Percentiles rank a stretch among this genome's conserved stretches.
Conservation (phyloP, 2,797 vertebrate species). For the Remorina albescens region DNA sequence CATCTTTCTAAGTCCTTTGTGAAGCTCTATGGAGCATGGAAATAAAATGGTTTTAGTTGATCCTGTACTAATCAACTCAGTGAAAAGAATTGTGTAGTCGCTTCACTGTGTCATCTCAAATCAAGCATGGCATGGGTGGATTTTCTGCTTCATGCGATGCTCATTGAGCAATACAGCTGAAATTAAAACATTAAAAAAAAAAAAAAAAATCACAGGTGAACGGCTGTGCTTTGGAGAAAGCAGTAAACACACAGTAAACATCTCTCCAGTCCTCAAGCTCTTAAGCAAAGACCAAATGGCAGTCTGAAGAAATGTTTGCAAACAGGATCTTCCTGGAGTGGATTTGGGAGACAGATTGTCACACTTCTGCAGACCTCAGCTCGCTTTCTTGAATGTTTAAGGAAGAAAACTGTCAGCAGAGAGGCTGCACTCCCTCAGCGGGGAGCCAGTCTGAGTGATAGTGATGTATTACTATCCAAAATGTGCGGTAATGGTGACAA, state of each 20-base stretch:
- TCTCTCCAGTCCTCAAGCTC: not conserved
- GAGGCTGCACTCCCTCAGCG: constrained; percentile 31
- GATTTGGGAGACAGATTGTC: constrained; percentile 28
- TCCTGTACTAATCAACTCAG: constrained; percentile 10
- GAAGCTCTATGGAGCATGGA: constrained; percentile 3
- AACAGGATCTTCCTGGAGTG: constrained; percentile 18
- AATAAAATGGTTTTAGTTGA: constrained; percentile 7
- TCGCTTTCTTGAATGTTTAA: constrained; percentile 10
- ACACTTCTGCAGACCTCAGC: constrained; percentile 14
- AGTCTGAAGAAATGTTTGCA: constrained; percentile 36
- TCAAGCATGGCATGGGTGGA: constrained; percentile 29
- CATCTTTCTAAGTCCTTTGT: not conserved
- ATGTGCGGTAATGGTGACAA: constrained; percentile 21
- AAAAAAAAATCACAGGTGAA: constrained; percentile 37
- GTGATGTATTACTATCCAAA: constrained; percentile 1
- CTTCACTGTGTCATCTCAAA: constrained; percentile 50
- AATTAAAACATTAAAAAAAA: constrained; percentile 57
- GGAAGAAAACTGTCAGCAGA: constrained; percentile 13
- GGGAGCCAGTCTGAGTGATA: constrained; percentile 8
- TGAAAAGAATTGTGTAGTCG: constrained; percentile 33
- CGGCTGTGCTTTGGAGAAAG: constrained; percentile 13
- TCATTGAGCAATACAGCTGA: constrained; percentile 39
- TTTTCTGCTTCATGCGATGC: constrained; percentile 44
- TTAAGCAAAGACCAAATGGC: constrained; percentile 22
- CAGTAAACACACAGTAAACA: constrained; percentile 11